These are phyloP conservation scores for Ascaphus truei DNA, from an alignment of 2,113 vertebrate genomes.

Conservation along the genomic window DNA sequence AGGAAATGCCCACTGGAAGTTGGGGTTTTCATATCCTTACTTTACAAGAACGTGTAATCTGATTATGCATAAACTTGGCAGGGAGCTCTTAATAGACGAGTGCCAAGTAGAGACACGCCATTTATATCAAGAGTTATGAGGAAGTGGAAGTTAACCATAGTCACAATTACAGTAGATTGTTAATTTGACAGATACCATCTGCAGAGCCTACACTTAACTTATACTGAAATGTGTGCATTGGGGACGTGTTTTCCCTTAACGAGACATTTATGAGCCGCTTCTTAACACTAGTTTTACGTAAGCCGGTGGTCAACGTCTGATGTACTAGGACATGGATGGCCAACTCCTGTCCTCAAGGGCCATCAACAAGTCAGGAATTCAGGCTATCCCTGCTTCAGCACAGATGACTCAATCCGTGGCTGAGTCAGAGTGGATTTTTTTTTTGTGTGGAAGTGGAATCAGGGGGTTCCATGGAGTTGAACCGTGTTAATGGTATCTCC, in stretches of 20 bases:
- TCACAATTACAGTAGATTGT: background rate
- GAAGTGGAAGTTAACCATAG: background rate
- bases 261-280: too few species aligned
- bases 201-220: background rate
- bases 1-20: background rate
- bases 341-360: too few species aligned
- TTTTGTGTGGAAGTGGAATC: too few species aligned
- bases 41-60: background rate
- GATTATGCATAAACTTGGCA: slow-evolving; percentile 21
- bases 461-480: too few species aligned
- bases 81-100: background rate
- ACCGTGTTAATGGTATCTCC: too few species aligned
- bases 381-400: too few species aligned
- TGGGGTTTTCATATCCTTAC: background rate
- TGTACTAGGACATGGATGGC: too few species aligned
- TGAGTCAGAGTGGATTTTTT: too few species aligned
- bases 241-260: background rate
- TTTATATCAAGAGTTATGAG: slow-evolving; percentile 16
- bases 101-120: slow-evolving; percentile 19
- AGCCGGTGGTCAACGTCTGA: too few species aligned
- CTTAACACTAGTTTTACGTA: too few species aligned
- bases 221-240: background rate
- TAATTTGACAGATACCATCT: background rate
- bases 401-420: too few species aligned
- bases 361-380: too few species aligned